Evolutionary conservation across 92 coral and sea anemone genomes (phyloP).

Genomic region (Umimayanthus kanabou): DNA sequence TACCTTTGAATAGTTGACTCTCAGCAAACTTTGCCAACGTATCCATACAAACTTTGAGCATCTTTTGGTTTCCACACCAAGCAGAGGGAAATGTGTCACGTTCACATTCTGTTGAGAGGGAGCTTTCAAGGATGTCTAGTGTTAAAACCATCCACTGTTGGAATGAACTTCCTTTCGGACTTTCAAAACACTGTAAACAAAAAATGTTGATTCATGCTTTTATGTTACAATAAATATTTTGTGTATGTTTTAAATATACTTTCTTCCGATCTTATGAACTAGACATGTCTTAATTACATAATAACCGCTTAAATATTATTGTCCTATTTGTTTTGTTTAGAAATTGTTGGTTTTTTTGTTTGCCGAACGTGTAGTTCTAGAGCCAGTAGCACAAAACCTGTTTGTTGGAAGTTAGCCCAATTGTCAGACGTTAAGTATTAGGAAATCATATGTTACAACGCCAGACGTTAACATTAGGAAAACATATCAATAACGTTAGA

Average conservation of each 20-base stretch:
- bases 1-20: slow-evolving; percentile 46
- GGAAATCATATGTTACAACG: too few relatives aligned
- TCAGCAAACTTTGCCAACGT: slow-evolving; percentile 47
- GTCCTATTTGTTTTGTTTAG: too few relatives aligned
- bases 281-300: too few relatives aligned
- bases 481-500: too few relatives aligned
- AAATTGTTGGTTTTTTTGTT: too few relatives aligned
- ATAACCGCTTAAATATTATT: too few relatives aligned
- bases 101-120: not conserved
- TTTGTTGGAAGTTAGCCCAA: too few relatives aligned
- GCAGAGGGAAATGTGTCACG: not conserved
- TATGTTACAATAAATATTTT: not conserved
- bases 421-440: too few relatives aligned
- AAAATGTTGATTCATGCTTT: not conserved
- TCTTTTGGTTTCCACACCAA: slow-evolving; percentile 49
- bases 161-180: not conserved
- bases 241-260: not conserved
- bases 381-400: too few relatives aligned
- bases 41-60: slow-evolving; percentile 50
- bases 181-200: slow-evolving; percentile 8
- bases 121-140: slow-evolving; percentile 27
- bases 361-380: too few relatives aligned
- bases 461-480: too few relatives aligned
- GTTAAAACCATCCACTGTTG: slow-evolving; percentile 11
- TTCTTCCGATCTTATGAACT: too few relatives aligned